phyloP scores from a whole-genome alignment of 2,797 vertebrate genomes.

The Cossypha caffra region DNA sequence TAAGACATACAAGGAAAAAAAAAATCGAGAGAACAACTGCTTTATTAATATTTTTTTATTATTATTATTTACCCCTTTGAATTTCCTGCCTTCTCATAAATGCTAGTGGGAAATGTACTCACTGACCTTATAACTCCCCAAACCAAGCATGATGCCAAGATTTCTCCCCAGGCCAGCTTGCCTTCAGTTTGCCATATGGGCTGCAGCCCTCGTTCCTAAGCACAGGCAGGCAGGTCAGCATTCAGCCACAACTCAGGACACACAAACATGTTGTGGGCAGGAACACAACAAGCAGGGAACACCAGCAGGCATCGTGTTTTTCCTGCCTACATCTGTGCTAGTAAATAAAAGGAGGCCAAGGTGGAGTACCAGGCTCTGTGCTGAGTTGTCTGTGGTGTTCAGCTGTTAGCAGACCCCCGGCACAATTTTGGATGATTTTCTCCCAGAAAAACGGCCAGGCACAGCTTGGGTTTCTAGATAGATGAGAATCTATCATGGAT shows the following conservation, averaged over 20 bases:
- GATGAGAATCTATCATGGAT: not conserved
- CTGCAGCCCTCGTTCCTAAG: not conserved
- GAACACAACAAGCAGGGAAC: not conserved
- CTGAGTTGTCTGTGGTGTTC: not conserved
- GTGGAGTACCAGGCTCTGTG: not conserved
- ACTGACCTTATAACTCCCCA: not conserved
- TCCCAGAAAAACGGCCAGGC: not conserved
- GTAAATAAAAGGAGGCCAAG: constrained; percentile 5
- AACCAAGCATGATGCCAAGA: not conserved
- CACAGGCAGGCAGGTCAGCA: not conserved
- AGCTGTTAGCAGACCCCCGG: not conserved
- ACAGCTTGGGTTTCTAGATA: no score
- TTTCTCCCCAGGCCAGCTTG: not conserved
- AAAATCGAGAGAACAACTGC: not conserved
- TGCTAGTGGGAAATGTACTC: not conserved
- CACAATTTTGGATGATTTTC: not conserved
- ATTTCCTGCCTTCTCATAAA: constrained; percentile 35
- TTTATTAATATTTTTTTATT: not conserved
- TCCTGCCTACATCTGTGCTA: constrained; percentile 7
- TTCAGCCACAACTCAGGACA: not conserved
- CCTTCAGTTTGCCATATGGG: not conserved
- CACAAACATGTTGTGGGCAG: not conserved
- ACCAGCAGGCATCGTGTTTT: not conserved
- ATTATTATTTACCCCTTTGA: not conserved
- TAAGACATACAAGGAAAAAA: not conserved